These are phyloP conservation scores for Acrobeloides nanus DNA, from an alignment of 2,888 invertebrate genomes.

Conservation along the genomic window DNA sequence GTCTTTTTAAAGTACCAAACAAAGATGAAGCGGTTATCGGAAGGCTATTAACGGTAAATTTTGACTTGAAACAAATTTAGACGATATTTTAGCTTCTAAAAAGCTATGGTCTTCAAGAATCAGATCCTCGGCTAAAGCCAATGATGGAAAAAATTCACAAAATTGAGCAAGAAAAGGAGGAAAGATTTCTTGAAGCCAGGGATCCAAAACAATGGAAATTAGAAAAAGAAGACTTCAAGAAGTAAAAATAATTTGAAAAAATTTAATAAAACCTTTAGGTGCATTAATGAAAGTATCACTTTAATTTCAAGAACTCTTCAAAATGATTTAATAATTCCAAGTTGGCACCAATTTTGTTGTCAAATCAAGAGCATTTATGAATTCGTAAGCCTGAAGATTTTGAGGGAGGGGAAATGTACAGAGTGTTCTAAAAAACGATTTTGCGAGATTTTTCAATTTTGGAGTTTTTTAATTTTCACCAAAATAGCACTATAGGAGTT, in stretches of 20 bases:
- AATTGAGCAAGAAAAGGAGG: constrained; percentile 42
- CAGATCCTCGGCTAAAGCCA: constrained; percentile 29
- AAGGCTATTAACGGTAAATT: constrained; percentile 39
- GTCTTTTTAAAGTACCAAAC: constrained; percentile 46
- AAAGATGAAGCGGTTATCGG: constrained; percentile 45
- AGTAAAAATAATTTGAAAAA: constrained; percentile 17
- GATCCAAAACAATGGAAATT: constrained; percentile 48
- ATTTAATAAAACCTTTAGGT: constrained; percentile 13
- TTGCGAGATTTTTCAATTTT: too few relatives aligned
- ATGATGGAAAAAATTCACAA: constrained; percentile 31
- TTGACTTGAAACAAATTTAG: too few relatives aligned
- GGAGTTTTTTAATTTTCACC: too few relatives aligned
- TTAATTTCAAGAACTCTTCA: constrained; percentile 46
- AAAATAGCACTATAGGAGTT: too few relatives aligned
- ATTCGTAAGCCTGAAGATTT: constrained; percentile 66
- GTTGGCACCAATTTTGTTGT: constrained; percentile 79
- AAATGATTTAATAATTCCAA: constrained; percentile 82
- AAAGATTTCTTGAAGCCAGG: constrained; percentile 32
- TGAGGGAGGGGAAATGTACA: too few relatives aligned
- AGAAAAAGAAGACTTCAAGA: constrained; percentile 35
- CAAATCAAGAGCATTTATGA: constrained; percentile 87
- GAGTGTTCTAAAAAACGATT: too few relatives aligned
- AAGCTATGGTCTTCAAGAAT: constrained; percentile 45
- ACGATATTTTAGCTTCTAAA: constrained; percentile 32
- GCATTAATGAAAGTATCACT: constrained; percentile 18